phyloP scores from a whole-genome alignment of 2,888 invertebrate species.

The Epinotia demarniana region DNA sequence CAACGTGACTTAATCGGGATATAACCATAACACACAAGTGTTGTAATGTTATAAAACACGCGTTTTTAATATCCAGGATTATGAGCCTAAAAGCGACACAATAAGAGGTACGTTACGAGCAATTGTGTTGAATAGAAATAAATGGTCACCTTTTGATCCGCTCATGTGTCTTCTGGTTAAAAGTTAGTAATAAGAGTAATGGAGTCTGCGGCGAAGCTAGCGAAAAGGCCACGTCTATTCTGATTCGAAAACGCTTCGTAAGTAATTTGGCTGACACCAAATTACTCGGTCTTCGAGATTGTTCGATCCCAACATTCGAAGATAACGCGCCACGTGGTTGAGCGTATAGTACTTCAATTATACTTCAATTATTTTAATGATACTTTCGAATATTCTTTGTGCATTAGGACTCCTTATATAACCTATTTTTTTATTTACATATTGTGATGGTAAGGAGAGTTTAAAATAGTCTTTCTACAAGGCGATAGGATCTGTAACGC shows the following conservation, averaged over 20 bases:
- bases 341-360: slow-evolving; percentile 4
- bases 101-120: too few relatives aligned
- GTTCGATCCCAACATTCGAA: slow-evolving; percentile 30
- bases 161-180: slow-evolving; percentile 47
- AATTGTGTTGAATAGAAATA: too few relatives aligned
- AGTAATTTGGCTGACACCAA: slow-evolving; percentile 51
- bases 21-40: too few relatives aligned
- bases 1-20: too few relatives aligned
- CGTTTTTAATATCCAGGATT: too few relatives aligned
- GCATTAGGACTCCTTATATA: not conserved
- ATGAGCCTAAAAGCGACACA: too few relatives aligned
- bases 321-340: slow-evolving; percentile 24
- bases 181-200: slow-evolving; percentile 55
- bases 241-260: slow-evolving; percentile 53
- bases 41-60: too few relatives aligned
- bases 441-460: not conserved
- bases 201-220: slow-evolving; percentile 47
- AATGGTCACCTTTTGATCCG: not conserved
- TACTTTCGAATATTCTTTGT: not conserved
- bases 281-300: slow-evolving; percentile 19
- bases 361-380: not conserved
- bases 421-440: not conserved
- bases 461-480: not conserved
- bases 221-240: slow-evolving; percentile 46
- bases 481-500: too few relatives aligned